Base-by-base conservation (phyloP, 2,888 invertebrate genomes). In the Melitaea athalia region DNA sequence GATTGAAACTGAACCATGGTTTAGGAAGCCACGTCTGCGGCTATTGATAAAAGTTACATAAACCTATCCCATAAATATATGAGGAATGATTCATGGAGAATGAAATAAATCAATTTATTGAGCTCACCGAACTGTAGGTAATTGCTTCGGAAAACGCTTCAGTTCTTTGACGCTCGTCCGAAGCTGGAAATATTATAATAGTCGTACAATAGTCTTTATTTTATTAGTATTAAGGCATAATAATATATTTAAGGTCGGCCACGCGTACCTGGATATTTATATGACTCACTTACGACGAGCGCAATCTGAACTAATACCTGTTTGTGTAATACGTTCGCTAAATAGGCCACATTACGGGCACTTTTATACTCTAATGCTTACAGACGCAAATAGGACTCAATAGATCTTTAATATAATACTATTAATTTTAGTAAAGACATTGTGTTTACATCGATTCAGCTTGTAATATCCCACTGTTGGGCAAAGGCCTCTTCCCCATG, bases 301-400 rank as follows among this genome's bases (percentile, higher is more conserved):
- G 17, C 15, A 45, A 45, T 65, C 60, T 62, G 24, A 49, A 15
- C 65, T 62, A 67, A 67, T 70, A 68, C 62, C 68, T 69, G 63
- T 64, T 59, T 63, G 59, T 62, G 61, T 55, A 42, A 67, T 45
- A 43, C 60, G 52, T 67, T 64, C 38, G 74, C 70, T 76, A 85
- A 81, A 79, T 82, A 75, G 82, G 78, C 77, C 82, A 78, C 71
- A 71, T 68, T 70, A 64, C 72, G 72, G 72, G 69, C 74, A 75
- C 72, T 79, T 76, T 76, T 72, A 69, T 72, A 63, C 74, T 67
- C 72, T 70, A 72, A 72, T 75, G 69, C 74, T 63, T 72, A 71
- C 72, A 64, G 75, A 74, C 71, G 73, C 69, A 77, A 78, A 78
- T 75, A 77, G 71, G 68, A 70, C 57, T 57, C 63, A 53, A 49